A percentile compares a stretch with the other conserved stretches of the same genome.
These are phyloP conservation scores for Anthopleura xanthogrammica DNA, from an alignment of 92 coral and sea anemone genomes.

Conservation along the genomic window DNA sequence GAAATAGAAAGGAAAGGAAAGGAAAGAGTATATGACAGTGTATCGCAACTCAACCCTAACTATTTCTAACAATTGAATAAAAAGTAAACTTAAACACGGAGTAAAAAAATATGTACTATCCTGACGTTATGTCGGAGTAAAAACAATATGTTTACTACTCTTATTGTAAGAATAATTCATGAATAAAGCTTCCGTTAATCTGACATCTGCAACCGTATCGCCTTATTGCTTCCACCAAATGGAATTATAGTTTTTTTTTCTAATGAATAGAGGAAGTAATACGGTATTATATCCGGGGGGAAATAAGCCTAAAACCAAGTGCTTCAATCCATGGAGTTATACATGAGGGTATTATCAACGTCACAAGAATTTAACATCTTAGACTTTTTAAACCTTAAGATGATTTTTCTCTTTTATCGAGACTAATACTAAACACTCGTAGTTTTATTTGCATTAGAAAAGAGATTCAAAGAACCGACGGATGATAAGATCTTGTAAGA, in stretches of 20 bases:
- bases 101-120: no score
- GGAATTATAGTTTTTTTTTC: not conserved
- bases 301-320: not conserved
- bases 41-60: no score
- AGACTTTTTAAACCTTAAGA: not conserved
- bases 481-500: not conserved
- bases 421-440: not conserved
- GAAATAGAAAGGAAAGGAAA: no score
- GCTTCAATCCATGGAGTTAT: not conserved
- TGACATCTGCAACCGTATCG: no score
- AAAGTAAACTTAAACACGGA: no score
- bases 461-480: not conserved
- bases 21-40: no score
- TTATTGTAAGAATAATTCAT: no score
- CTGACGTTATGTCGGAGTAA: no score
- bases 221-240: not conserved
- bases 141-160: no score
- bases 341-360: not conserved
- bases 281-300: not conserved
- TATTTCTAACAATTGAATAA: no score
- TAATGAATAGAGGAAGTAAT: not conserved
- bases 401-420: not conserved
- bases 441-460: not conserved
- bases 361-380: not conserved
- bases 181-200: no score